These are phyloP conservation scores for Nothoprocta perdicaria DNA, from an alignment of 2,113 vertebrate genomes.

Conservation along the genomic window DNA sequence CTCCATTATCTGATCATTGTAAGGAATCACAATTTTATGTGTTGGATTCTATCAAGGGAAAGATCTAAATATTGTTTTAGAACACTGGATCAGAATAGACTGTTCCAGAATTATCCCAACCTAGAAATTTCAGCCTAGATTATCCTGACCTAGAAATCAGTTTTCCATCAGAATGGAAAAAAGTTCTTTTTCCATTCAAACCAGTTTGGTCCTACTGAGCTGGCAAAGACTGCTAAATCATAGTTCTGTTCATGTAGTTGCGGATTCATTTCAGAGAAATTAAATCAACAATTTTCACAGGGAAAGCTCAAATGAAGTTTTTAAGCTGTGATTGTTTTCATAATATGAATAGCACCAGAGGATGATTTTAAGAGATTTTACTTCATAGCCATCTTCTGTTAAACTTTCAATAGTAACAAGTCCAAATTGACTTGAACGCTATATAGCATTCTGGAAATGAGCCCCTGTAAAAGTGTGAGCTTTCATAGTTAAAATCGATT, in stretches of 20 bases:
- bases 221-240: background rate
- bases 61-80: background rate
- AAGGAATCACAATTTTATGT: background rate
- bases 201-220: background rate
- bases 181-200: background rate
- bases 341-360: background rate
- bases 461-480: background rate
- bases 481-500: background rate
- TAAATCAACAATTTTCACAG: background rate
- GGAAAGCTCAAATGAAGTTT: background rate
- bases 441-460: background rate
- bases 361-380: background rate
- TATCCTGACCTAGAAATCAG: too few species aligned
- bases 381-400: background rate
- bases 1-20: background rate
- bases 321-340: slow-evolving; percentile 3
- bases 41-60: background rate
- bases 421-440: background rate
- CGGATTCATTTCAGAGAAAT: background rate
- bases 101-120: background rate
- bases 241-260: background rate
- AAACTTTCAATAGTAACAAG: background rate
- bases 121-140: background rate
- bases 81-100: background rate
- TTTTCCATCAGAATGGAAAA: too few species aligned